Percentiles rank a stretch among this genome's conserved stretches.
These are phyloP conservation scores for Eristalinus sepulchralis DNA, from an alignment of 2,888 invertebrate species.

Conservation along the genomic window DNA sequence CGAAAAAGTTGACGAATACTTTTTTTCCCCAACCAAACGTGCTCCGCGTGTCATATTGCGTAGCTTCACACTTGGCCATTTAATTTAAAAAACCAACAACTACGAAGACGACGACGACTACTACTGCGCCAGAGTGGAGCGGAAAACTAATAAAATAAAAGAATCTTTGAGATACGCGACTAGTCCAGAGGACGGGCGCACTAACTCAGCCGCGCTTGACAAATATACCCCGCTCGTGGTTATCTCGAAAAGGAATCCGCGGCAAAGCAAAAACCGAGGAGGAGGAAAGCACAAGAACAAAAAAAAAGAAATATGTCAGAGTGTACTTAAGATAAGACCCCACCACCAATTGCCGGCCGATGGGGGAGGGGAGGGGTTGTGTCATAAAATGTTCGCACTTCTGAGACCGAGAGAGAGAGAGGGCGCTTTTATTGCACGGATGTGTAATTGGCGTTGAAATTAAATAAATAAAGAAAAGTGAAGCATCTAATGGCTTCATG, in stretches of 20 bases:
- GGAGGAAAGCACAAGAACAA: neutral
- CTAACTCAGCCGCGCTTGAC: neutral
- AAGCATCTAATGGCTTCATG: neutral
- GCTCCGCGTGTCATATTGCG: neutral
- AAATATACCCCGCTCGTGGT: neutral
- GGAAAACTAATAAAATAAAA: neutral
- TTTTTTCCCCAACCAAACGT: neutral
- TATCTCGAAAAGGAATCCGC: neutral
- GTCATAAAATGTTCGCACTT: constrained; percentile 5
- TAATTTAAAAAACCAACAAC: neutral
- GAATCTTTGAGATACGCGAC: neutral
- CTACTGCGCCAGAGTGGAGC: neutral
- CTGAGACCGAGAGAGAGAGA: neutral
- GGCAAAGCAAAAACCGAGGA: neutral
- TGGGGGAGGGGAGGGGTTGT: neutral
- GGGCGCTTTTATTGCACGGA: neutral
- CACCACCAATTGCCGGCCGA: neutral
- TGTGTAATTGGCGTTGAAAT: constrained; percentile 5
- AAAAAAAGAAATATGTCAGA: neutral
- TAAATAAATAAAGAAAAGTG: neutral
- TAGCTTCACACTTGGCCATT: neutral
- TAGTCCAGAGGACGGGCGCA: neutral
- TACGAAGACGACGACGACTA: neutral
- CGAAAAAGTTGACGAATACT: neutral
- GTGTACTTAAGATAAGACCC: neutral